Conservation (phyloP, 2,888 invertebrate species). For the Conistra vaccinii region DNA sequence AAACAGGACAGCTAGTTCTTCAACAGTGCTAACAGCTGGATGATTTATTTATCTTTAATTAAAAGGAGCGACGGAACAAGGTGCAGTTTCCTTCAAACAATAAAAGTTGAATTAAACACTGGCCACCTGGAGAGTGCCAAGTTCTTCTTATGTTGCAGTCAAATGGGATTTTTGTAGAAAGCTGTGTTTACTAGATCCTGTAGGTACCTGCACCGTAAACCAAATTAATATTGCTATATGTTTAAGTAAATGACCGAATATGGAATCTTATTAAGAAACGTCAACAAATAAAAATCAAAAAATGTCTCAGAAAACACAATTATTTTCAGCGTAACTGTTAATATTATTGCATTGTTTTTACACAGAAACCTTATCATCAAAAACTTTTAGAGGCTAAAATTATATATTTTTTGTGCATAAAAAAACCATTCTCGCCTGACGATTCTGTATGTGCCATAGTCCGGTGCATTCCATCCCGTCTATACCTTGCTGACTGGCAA, state of each 20-base stretch:
- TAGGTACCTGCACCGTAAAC: not conserved
- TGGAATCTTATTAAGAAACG: too few species aligned
- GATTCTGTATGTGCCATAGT: not conserved
- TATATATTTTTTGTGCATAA: not conserved
- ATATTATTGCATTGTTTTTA: too few species aligned
- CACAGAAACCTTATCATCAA: too few species aligned
- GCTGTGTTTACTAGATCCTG: not conserved
- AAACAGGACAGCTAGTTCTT: not conserved
- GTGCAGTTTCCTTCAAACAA: constrained; percentile 33
- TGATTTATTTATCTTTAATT: constrained; percentile 44
- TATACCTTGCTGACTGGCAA: not conserved
- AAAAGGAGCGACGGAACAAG: constrained; percentile 10
- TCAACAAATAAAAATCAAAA: not conserved
- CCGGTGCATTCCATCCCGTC: not conserved
- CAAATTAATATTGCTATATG: too few species aligned
- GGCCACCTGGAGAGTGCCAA: constrained; percentile 49
- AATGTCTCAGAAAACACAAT: too few species aligned
- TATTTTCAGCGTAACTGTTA: too few species aligned
- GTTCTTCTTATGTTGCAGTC: constrained; percentile 35
- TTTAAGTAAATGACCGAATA: not conserved
- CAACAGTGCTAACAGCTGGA: not conserved
- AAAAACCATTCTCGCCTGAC: too few species aligned
- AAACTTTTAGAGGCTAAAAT: not conserved
- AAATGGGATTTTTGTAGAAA: not conserved
- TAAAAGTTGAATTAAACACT: constrained; percentile 56